Evolutionary conservation across 1,140 invertebrate genomes (phyloP).

Genomic region (Steinernema khuongi): DNA sequence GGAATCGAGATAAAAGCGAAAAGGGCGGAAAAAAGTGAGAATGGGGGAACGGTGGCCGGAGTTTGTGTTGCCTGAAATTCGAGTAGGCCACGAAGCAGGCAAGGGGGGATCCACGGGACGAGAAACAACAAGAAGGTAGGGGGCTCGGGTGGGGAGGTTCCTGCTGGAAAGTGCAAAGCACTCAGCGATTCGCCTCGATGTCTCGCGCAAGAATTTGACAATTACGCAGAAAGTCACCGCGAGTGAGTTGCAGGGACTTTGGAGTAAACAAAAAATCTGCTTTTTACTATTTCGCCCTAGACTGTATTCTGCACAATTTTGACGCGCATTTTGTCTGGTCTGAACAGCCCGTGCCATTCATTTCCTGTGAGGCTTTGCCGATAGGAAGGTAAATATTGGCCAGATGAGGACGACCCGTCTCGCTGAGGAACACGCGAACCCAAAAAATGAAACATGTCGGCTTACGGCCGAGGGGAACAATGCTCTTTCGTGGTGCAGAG

Average conservation of each 20-base stretch:
- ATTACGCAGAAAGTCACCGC: background rate
- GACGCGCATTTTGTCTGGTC: too few species aligned
- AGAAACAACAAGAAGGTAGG: background rate
- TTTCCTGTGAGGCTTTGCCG: background rate
- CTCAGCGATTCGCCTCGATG: background rate
- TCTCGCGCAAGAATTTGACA: background rate
- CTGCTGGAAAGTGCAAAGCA: conserved; percentile 11
- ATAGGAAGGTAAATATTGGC: conserved; percentile 5
- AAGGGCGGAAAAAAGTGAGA: background rate
- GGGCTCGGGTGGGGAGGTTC: background rate
- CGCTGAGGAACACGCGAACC: background rate
- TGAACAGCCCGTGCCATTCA: too few species aligned
- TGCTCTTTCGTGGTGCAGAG: background rate
- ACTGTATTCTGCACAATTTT: background rate
- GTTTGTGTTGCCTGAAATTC: too few species aligned
- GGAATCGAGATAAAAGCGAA: background rate
- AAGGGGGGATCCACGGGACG: background rate
- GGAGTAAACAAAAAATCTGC: too few species aligned
- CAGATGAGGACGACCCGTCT: background rate
- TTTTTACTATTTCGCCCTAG: too few species aligned
- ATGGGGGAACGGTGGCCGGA: too few species aligned
- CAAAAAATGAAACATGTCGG: conserved; percentile 14
- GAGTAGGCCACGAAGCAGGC: too few species aligned
- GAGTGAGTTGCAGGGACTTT: background rate
- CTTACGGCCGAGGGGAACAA: conserved; percentile 2